These are phyloP conservation scores for Silurus meridionalis DNA, from an alignment of 2,113 vertebrate genomes.

Conservation along the genomic window DNA sequence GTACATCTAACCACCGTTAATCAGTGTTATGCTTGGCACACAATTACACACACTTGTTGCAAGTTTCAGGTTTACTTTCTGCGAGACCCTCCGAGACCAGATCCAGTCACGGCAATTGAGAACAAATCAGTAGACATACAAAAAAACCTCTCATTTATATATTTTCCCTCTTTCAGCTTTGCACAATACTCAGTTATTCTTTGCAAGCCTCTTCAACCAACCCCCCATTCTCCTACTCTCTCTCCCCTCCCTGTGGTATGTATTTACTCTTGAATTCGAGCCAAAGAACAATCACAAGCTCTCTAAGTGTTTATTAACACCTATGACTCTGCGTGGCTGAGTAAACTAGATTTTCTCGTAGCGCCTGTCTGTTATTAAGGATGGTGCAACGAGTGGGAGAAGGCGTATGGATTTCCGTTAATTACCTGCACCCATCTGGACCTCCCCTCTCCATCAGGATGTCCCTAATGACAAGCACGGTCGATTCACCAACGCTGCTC, in stretches of 20 bases:
- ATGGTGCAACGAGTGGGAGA: conserved; percentile 61
- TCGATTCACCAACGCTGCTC: conserved; percentile 67
- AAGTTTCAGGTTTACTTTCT: background rate
- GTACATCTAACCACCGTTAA: background rate
- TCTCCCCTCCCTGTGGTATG: background rate
- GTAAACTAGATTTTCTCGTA: conserved; percentile 39
- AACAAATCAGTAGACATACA: background rate
- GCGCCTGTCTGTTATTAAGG: conserved; percentile 56
- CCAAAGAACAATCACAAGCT: conserved; percentile 2
- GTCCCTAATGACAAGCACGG: conserved; percentile 55
- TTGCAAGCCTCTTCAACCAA: background rate
- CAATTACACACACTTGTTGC: background rate
- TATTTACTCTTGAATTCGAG: conserved; percentile 2
- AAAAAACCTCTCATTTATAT: background rate
- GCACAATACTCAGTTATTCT: background rate
- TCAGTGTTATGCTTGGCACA: background rate
- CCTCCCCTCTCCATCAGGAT: conserved; percentile 44
- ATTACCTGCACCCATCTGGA: conserved; percentile 58
- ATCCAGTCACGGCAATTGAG: background rate
- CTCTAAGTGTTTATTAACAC: conserved; percentile 14
- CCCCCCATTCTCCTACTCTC: background rate
- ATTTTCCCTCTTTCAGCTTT: background rate
- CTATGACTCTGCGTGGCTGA: conserved; percentile 12
- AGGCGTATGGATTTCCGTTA: conserved; percentile 73
- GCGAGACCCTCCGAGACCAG: background rate